These are phyloP conservation scores for Capreolus pygargus DNA, from an alignment of 2,113 vertebrate genomes.

Conservation along the genomic window DNA sequence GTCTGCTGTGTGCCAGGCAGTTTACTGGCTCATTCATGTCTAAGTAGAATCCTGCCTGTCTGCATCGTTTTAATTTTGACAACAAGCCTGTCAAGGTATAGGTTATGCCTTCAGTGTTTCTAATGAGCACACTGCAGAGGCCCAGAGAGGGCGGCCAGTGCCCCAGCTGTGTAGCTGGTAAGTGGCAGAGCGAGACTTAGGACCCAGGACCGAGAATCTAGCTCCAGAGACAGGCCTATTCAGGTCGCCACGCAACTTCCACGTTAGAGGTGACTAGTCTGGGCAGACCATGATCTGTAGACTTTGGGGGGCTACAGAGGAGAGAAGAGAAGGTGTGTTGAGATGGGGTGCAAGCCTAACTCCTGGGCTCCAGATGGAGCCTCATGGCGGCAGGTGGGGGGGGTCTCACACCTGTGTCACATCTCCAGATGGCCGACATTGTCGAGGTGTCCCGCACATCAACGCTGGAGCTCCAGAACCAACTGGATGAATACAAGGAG, in stretches of 20 bases:
- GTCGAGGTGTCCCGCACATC: constrained; percentile 88
- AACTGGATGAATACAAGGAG: constrained; percentile 94
- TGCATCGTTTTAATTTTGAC: background rate
- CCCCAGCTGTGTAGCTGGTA: no score
- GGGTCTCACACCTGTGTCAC: background rate
- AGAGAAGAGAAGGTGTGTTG: background rate
- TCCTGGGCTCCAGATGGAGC: background rate
- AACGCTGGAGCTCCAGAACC: constrained; percentile 91
- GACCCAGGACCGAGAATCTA: background rate
- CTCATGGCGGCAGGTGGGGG: rapidly evolving
- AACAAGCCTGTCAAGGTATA: background rate
- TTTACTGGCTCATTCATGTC: background rate
- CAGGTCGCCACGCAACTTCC: background rate
- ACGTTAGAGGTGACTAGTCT: background rate
- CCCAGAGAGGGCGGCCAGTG: background rate
- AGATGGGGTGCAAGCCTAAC: background rate
- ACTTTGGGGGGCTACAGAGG: background rate
- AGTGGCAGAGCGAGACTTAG: background rate
- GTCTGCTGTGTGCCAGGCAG: background rate
- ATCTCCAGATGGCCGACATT: constrained; percentile 90
- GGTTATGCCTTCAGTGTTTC: background rate
- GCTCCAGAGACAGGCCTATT: background rate
- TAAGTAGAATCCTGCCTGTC: background rate
- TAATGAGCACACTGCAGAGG: background rate
- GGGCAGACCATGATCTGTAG: background rate